These are phyloP conservation scores for Cotesia chilonis DNA, from an alignment of 1,140 invertebrate species.

Conservation along the genomic window DNA sequence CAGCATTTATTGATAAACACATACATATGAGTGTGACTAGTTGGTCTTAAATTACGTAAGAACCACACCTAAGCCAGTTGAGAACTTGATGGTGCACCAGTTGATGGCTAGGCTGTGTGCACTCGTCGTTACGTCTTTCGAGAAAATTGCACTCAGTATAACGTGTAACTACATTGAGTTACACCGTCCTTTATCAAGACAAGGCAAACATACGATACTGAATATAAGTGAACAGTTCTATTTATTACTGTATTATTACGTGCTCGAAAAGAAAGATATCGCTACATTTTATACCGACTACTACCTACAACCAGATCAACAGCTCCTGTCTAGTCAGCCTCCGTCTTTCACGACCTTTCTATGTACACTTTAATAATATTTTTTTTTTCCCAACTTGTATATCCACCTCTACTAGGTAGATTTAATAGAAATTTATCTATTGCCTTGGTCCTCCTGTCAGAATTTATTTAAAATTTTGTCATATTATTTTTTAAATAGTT, in stretches of 20 bases:
- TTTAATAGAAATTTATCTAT: background rate
- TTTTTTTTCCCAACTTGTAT: slow-evolving; percentile 5
- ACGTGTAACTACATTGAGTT: background rate
- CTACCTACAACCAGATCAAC: slow-evolving; percentile 22
- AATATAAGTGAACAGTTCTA: slow-evolving; percentile 39
- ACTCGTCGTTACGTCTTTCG: slow-evolving; percentile 25
- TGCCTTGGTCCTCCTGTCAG: too few species aligned
- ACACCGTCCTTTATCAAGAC: slow-evolving; percentile 29
- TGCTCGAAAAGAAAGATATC: slow-evolving; percentile 39
- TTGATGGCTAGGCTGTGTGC: slow-evolving; percentile 44
- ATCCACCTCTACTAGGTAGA: background rate
- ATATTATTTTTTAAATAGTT: background rate
- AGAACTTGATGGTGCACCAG: slow-evolving; percentile 34
- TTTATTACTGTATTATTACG: slow-evolving; percentile 52
- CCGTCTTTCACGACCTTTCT: slow-evolving; percentile 21
- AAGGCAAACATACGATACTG: background rate
- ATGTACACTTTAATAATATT: background rate
- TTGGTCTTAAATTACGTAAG: slow-evolving; percentile 61
- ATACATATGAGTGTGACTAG: slow-evolving; percentile 37
- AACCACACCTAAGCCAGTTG: slow-evolving; percentile 60
- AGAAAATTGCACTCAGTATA: slow-evolving; percentile 29
- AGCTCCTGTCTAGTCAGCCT: slow-evolving; percentile 18
- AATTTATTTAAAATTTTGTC: background rate
- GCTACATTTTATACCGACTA: background rate
- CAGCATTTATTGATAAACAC: slow-evolving; percentile 9